Evolutionary conservation across 2,888 invertebrate species (phyloP).

Genomic region (Arctia plantaginis): DNA sequence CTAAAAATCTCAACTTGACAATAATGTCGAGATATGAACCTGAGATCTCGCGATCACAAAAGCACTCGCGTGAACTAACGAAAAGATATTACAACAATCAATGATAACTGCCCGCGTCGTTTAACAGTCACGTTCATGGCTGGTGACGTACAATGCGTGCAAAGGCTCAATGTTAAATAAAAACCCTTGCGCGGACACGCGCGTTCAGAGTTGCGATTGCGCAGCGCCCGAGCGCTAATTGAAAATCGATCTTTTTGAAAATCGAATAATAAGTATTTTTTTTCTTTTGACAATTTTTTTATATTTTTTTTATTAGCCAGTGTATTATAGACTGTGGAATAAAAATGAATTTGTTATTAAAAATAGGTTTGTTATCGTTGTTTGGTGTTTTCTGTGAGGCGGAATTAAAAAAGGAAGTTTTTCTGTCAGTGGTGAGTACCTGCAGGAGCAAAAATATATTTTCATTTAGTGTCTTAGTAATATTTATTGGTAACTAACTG

Average conservation of each 20-base stretch:
- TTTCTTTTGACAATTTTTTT: too few species aligned
- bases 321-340: constrained; percentile 2
- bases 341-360: constrained; percentile 37
- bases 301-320: not conserved
- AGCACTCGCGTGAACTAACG: not conserved
- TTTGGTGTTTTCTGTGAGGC: constrained; percentile 36
- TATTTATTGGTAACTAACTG: too few species aligned
- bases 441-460: not conserved
- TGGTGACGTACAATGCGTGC: constrained; percentile 45
- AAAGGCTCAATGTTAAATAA: constrained; percentile 47
- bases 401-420: constrained; percentile 37
- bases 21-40: not conserved
- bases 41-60: not conserved
- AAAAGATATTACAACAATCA: constrained; percentile 8
- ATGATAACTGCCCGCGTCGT: constrained; percentile 16
- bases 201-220: constrained; percentile 36
- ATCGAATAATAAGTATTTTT: not conserved
- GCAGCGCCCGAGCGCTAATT: constrained; percentile 30
- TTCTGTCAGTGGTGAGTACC: constrained; percentile 47
- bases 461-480: not conserved
- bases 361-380: constrained; percentile 32
- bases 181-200: constrained; percentile 39
- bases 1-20: not conserved
- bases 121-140: constrained; percentile 19
- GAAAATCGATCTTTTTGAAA: constrained; percentile 26